These are phyloP conservation scores for Ficedula albicollis DNA, from an alignment of 2,797 vertebrate species.

Conservation along the genomic window DNA sequence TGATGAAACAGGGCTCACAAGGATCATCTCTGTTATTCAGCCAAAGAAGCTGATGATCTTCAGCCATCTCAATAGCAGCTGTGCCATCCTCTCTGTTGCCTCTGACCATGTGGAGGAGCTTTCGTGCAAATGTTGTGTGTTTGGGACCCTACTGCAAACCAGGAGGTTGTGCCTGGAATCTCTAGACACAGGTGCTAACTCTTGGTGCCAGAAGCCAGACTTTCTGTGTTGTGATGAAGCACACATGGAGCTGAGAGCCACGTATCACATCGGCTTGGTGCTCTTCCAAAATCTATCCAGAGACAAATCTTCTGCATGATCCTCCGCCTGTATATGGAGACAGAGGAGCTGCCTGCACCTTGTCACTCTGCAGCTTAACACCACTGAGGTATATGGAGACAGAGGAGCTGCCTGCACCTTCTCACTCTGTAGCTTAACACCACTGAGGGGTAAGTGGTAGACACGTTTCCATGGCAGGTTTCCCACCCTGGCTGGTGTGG, in stretches of 20 bases:
- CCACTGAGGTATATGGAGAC: not conserved
- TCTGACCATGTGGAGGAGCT: not conserved
- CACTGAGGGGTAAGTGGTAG: not conserved
- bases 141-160: not conserved
- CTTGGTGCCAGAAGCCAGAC: not conserved
- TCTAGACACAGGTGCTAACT: not conserved
- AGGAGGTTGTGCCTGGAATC: not conserved
- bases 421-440: not conserved
- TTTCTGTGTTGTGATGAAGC: not conserved
- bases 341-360: not conserved
- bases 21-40: not conserved
- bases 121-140: not conserved
- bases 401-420: not conserved
- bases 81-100: not conserved
- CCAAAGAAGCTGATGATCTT: not conserved
- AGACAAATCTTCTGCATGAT: not conserved
- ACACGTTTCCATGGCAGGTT: not conserved
- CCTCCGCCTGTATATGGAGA: not conserved
- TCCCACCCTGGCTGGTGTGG: not conserved
- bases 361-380: not conserved
- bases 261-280: accelerated
- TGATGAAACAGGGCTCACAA: not conserved
- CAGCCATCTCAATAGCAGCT: not conserved
- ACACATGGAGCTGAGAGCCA: not conserved
- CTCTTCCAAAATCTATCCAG: not conserved